Percentiles rank a stretch among this genome's conserved stretches.
phyloP scores from a whole-genome alignment of 2,888 invertebrate genomes.

The Cryptus armator region DNA sequence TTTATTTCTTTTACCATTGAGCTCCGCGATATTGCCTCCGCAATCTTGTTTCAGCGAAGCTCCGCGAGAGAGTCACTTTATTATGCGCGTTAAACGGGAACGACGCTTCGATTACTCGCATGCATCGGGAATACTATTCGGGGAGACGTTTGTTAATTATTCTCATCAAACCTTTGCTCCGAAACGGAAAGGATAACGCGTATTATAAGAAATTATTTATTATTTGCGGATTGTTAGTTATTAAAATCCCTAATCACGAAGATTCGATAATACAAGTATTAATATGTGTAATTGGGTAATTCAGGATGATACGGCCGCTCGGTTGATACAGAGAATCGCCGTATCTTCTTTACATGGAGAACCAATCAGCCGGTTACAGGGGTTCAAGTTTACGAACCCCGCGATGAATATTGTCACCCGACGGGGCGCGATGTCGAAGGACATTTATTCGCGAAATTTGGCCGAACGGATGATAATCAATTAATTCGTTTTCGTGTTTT shows the following conservation, averaged over 20 bases:
- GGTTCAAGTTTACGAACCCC: no score
- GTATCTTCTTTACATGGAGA: no score
- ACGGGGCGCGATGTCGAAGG: no score
- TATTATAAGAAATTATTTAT: neutral
- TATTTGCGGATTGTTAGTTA: conserved; percentile 2
- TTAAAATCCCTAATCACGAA: conserved; percentile 39
- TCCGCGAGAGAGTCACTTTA: conserved; percentile 44
- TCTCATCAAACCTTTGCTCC: conserved; percentile 47
- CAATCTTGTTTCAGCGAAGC: conserved; percentile 40
- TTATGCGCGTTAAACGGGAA: conserved; percentile 44
- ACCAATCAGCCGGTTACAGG: no score
- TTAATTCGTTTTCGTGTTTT: no score
- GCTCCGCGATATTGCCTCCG: conserved; percentile 3
- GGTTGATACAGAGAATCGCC: no score
- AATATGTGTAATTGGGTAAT: conserved; percentile 41
- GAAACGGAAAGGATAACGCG: neutral
- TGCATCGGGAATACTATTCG: conserved; percentile 40
- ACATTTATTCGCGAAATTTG: no score
- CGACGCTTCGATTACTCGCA: conserved; percentile 40
- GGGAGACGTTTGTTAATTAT: conserved; percentile 61
- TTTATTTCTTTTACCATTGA: conserved; percentile 25
- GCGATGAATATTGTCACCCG: no score
- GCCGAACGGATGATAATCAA: no score
- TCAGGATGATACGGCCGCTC: no score
- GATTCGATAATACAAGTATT: conserved; percentile 53